phyloP scores from a whole-genome alignment of 2,113 vertebrate species.

The Pithys albifrons region DNA sequence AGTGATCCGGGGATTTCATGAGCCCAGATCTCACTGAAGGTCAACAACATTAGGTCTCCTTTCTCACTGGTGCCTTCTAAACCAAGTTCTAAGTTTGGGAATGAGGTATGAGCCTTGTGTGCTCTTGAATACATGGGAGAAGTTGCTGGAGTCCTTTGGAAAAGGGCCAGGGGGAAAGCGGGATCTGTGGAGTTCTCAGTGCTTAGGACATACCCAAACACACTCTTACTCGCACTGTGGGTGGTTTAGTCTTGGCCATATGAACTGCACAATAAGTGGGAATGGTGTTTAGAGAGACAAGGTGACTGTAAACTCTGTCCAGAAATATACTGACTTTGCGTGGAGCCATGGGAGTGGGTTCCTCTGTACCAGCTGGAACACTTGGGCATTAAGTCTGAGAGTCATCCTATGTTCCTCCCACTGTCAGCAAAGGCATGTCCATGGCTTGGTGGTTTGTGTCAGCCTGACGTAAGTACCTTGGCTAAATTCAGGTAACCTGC shows the following conservation, averaged over 20 bases:
- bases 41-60: not conserved
- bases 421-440: not conserved
- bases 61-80: not conserved
- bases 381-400: not conserved
- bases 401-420: not conserved
- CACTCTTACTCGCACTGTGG: not conserved
- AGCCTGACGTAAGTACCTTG: not conserved
- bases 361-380: not conserved
- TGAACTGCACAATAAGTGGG: not conserved
- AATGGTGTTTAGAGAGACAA: not conserved
- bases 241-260: fast-evolving
- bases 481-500: not conserved
- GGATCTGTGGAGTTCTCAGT: not conserved
- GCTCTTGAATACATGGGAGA: not conserved
- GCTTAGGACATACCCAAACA: not conserved
- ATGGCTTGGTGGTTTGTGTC: not conserved
- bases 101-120: not conserved
- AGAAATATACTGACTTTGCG: not conserved
- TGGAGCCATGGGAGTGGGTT: not conserved
- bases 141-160: not conserved
- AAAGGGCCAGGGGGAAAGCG: fast-evolving
- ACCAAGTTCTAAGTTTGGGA: not conserved
- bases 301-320: not conserved
- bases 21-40: not conserved
- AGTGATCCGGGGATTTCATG: not conserved